These are phyloP conservation scores for Trissolcus japonicus DNA, from an alignment of 2,888 invertebrate species.

Conservation along the genomic window DNA sequence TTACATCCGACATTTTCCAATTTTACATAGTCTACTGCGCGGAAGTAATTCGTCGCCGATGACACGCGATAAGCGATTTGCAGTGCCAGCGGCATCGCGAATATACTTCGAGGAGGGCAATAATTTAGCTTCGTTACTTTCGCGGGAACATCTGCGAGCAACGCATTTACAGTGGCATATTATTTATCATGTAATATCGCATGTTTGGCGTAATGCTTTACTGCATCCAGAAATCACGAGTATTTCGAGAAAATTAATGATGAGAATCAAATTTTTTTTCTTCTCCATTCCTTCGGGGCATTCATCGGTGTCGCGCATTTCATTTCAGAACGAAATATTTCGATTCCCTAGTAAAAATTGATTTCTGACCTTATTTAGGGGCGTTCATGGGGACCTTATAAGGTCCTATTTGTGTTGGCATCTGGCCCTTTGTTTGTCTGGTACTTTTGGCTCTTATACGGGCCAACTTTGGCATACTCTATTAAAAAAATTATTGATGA, in stretches of 20 bases:
- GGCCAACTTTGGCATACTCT: too few relatives aligned
- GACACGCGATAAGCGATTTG: constrained; percentile 54
- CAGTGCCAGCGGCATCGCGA: constrained; percentile 47
- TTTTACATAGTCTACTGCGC: constrained; percentile 52
- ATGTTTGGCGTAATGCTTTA: constrained; percentile 54
- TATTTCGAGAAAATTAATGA: constrained; percentile 48
- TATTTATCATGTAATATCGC: constrained; percentile 55
- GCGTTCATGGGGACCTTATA: too few relatives aligned
- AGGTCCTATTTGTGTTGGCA: too few relatives aligned
- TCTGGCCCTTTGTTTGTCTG: too few relatives aligned
- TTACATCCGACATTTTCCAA: constrained; percentile 55
- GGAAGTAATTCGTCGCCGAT: constrained; percentile 57
- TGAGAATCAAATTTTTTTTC: constrained; percentile 31
- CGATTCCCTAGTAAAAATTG: too few relatives aligned
- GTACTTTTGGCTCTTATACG: too few relatives aligned
- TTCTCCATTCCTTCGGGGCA: constrained; percentile 37
- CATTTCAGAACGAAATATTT: constrained; percentile 10
- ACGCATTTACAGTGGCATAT: constrained; percentile 35
- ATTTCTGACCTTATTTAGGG: too few relatives aligned
- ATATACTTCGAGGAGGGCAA: constrained; percentile 47
- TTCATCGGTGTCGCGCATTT: constrained; percentile 32
- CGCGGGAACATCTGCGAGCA: constrained; percentile 51
- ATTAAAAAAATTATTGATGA: too few relatives aligned
- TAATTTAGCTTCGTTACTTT: constrained; percentile 56
- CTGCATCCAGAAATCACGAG: constrained; percentile 50